These are phyloP conservation scores for Maccullochella peelii DNA, from an alignment of 2,113 vertebrate species.

Conservation along the genomic window DNA sequence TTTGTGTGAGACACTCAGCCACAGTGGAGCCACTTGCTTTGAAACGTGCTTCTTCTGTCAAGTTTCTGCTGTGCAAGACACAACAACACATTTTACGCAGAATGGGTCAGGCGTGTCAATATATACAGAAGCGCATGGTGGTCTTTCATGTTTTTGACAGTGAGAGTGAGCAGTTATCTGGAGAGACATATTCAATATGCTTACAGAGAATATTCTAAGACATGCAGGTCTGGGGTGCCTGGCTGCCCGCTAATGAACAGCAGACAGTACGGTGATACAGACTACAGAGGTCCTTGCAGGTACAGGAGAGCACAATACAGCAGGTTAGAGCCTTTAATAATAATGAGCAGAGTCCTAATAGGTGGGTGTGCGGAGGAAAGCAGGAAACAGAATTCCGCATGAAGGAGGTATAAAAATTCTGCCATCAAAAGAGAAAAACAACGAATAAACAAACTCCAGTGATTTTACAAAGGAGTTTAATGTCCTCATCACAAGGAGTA, in stretches of 20 bases:
- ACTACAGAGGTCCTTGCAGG: conserved; percentile 35
- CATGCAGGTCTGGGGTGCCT: not conserved
- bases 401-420: conserved; percentile 6
- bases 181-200: conserved; percentile 44
- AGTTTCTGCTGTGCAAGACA: conserved; percentile 28
- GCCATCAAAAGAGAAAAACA: not conserved
- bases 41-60: conserved; percentile 32
- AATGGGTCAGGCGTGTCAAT: conserved; percentile 27
- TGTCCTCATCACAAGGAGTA: not conserved
- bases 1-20: conserved; percentile 15
- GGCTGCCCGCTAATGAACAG: conserved; percentile 51
- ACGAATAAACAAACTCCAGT: not conserved
- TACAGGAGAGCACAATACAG: conserved; percentile 23
- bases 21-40: conserved; percentile 41
- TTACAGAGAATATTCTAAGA: conserved; percentile 55
- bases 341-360: conserved; percentile 30
- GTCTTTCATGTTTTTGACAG: conserved; percentile 59
- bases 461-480: conserved; percentile 20
- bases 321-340: conserved; percentile 42
- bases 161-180: conserved; percentile 42
- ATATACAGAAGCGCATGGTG: conserved; percentile 16
- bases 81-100: conserved; percentile 27
- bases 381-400: not conserved
- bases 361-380: not conserved
- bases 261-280: conserved; percentile 9